Evolutionary conservation across 2,797 vertebrate genomes (phyloP), one percentile per base, ranked within the genome.

Genomic region (Gallirallus australis): DNA sequence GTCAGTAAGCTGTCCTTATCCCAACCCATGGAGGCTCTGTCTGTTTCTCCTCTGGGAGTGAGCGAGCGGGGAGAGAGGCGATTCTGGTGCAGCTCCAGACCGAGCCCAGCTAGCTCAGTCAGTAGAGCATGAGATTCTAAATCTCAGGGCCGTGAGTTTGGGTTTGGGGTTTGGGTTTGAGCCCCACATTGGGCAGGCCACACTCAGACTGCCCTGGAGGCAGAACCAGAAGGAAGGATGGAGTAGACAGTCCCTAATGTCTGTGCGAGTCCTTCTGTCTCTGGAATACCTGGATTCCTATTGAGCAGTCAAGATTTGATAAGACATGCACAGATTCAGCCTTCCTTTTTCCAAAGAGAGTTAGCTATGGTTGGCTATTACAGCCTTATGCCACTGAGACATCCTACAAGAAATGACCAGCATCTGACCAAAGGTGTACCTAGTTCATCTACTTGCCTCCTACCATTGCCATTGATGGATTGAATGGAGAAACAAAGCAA

Each of bases 271-370:
- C 7, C 5, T 61, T 24, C 35, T 78, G 23, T 19, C 61, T 87
- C 35, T 73, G 37, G 20, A 53, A 48, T 91, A 15, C 33, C 42
- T 1, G 1, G 37, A 66, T 14, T 5, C 15, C 35, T 37, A 0
- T 20, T 11, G 7, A 64, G 12, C 63, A 45, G 30, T 10, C 30
- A 39, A 2, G 6, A 27, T 82, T 70, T 82, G 24, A 42, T 11
- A 48, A 14, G 35, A 45, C 6, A 2, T 24, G 3, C 73, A 86
- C 0, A 0, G 35, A 35, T 60, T 92, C 16, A 76, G 53, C 14
- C 65, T 86, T 57, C 21, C 6, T 76, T 89, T 82, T 25, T 56
- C 12, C 39, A 59, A 11, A 66, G 45, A 80, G 16, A 31, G 7
- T 45, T 54, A 56, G 15, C 31, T 23, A 2, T 0, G 2, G 20